Conservation (phyloP, 2,888 invertebrate species). For the Deilephila elpenor region DNA sequence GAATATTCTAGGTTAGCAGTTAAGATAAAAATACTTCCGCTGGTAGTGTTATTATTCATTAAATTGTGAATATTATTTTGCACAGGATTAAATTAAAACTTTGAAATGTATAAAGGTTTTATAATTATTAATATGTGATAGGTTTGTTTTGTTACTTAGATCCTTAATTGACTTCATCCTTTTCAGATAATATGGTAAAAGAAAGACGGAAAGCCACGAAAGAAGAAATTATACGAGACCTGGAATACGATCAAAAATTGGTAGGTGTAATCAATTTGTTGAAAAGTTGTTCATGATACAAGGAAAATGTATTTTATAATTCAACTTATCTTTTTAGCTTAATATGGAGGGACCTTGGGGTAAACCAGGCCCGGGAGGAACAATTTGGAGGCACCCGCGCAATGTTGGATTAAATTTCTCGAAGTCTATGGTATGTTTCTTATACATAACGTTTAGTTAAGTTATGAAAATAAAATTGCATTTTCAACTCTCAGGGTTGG, state of each 20-base stretch:
- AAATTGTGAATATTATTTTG: not conserved
- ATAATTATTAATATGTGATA: not conserved
- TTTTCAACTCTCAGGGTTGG: constrained; percentile 67
- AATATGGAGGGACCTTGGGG: constrained; percentile 86
- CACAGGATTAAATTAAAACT: too few relatives aligned
- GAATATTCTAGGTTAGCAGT: constrained; percentile 83
- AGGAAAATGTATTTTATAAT: constrained; percentile 6
- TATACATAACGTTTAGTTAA: not conserved
- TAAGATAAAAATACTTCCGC: not conserved
- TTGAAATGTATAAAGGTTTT: too few relatives aligned
- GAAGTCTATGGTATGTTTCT: constrained; percentile 88
- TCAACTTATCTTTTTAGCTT: constrained; percentile 61
- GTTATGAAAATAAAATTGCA: not conserved
- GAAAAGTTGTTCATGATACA: not conserved
- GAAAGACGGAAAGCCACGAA: constrained; percentile 80
- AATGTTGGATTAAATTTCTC: constrained; percentile 90
- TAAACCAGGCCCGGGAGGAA: constrained; percentile 88
- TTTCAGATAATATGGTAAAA: constrained; percentile 85
- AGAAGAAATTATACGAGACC: constrained; percentile 74
- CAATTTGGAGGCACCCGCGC: constrained; percentile 89
- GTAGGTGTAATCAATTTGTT: constrained; percentile 67
- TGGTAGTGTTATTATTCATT: not conserved
- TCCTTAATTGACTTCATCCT: not conserved
- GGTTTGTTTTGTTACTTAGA: not conserved
- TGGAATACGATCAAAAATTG: constrained; percentile 82